These are phyloP conservation scores for Camelus bactrianus DNA, from an alignment of 2,113 vertebrate species.

Conservation along the genomic window DNA sequence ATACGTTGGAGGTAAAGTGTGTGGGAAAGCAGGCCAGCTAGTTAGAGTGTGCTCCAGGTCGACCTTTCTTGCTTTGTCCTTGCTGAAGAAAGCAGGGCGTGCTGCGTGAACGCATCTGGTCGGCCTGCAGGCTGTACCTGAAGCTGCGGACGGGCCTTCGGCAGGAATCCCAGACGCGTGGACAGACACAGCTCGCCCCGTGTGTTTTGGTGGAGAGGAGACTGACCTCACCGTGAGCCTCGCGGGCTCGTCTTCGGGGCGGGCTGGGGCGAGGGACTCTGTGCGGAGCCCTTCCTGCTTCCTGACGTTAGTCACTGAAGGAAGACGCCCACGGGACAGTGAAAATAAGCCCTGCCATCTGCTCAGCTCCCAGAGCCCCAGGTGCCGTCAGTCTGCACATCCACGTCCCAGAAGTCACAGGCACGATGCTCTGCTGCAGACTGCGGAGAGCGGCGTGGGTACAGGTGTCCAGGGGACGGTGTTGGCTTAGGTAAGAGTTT, in stretches of 20 bases:
- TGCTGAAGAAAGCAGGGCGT: conserved; percentile 49
- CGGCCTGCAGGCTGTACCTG: background rate
- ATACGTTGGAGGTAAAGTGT: background rate
- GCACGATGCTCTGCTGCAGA: background rate
- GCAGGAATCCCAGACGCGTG: background rate
- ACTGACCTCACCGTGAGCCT: conserved; percentile 40
- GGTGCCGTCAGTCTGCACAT: background rate
- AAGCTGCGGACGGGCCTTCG: conserved; percentile 1
- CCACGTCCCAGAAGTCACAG: background rate
- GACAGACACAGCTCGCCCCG: background rate
- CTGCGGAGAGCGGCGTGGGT: background rate
- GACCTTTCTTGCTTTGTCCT: background rate
- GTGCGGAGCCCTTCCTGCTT: conserved; percentile 57
- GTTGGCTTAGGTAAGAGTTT: background rate
- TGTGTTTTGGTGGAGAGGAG: conserved; percentile 8
- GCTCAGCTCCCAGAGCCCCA: background rate
- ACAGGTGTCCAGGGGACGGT: background rate
- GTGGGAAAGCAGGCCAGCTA: background rate
- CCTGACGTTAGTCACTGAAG: conserved; percentile 64
- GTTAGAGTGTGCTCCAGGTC: background rate
- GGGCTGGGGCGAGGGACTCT: background rate
- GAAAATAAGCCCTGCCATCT: conserved; percentile 77
- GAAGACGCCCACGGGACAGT: conserved; percentile 73
- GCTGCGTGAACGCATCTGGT: conserved; percentile 1
- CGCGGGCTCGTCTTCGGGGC: conserved; percentile 4